Percentiles rank a stretch among this genome's conserved stretches.
phyloP scores from a whole-genome alignment of 2,888 invertebrate species.

The Conus canariensis region DNA sequence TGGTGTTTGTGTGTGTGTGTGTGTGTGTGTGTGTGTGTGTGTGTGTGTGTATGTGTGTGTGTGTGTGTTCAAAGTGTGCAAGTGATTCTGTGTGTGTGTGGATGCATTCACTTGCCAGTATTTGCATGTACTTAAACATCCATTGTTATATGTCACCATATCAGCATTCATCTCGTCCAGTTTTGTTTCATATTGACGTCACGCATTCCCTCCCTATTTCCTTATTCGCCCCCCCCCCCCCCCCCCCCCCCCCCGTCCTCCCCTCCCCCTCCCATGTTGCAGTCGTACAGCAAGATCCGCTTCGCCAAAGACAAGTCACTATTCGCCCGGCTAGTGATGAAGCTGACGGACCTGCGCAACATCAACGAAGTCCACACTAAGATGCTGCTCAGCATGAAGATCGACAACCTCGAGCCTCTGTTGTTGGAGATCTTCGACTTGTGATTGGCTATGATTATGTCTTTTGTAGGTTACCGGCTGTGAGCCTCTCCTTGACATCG shows the following conservation, averaged over 20 bases:
- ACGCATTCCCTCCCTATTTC: too few relatives aligned
- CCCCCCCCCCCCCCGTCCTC: too few relatives aligned
- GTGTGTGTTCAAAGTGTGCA: neutral
- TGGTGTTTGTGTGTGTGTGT: neutral
- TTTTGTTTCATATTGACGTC: too few relatives aligned
- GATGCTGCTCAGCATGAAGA: constrained; percentile 94
- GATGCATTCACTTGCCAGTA: neutral
- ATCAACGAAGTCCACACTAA: constrained; percentile 94
- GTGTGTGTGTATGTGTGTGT: neutral
- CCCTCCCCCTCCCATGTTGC: neutral
- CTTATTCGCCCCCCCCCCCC: too few relatives aligned
- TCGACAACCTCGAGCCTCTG: constrained; percentile 92
- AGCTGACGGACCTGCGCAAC: constrained; percentile 92
- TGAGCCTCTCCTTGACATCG: too few relatives aligned
- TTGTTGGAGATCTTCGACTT: constrained; percentile 97
- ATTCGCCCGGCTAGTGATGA: constrained; percentile 85
- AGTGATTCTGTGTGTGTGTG: neutral
- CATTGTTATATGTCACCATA: too few relatives aligned
- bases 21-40: neutral
- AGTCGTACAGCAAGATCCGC: constrained; percentile 61
- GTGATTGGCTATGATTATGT: constrained; percentile 42
- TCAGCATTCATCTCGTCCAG: too few relatives aligned
- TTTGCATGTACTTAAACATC: too few relatives aligned
- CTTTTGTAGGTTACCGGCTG: too few relatives aligned
- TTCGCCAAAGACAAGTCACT: constrained; percentile 69